A percentile compares a stretch with the other conserved stretches of the same genome.
Evolutionary conservation across 2,888 invertebrate species (phyloP).

Genomic region (Heteromyza rotundicornis): DNA sequence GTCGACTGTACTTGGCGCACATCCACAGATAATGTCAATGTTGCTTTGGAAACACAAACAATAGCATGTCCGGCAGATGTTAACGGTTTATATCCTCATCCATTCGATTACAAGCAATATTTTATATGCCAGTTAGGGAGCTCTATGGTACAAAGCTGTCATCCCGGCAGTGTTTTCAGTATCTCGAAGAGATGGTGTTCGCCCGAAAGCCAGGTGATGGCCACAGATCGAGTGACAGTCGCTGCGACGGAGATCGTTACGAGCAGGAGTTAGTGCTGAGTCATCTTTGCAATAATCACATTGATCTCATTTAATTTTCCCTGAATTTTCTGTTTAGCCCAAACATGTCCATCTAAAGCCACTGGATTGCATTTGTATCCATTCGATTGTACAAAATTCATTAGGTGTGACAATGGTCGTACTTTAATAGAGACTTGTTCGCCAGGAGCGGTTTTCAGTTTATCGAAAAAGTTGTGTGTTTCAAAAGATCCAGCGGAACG

Average conservation of each 20-base stretch:
- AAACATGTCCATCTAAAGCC: neutral
- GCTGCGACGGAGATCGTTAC: too few species aligned
- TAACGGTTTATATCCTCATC: neutral
- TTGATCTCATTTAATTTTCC: too few species aligned
- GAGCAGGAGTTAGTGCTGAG: too few species aligned
- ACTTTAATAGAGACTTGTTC: neutral
- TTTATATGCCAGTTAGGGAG: too few species aligned
- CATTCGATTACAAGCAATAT: neutral
- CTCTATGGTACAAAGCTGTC: too few species aligned
- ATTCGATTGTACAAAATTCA: neutral
- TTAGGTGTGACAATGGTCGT: neutral
- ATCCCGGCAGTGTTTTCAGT: neutral
- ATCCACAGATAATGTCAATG: neutral
- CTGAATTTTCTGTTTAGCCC: too few species aligned
- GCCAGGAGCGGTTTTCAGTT: neutral
- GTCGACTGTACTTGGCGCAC: constrained; percentile 60
- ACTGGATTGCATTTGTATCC: neutral
- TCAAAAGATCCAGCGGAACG: neutral
- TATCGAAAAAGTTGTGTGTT: neutral
- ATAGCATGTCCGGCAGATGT: neutral
- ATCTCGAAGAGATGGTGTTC: neutral
- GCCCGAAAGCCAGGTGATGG: neutral
- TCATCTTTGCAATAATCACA: too few species aligned
- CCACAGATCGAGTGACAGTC: neutral
- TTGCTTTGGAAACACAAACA: neutral